These are phyloP conservation scores for Periparus ater DNA, from an alignment of 2,797 vertebrate genomes.

Conservation along the genomic window DNA sequence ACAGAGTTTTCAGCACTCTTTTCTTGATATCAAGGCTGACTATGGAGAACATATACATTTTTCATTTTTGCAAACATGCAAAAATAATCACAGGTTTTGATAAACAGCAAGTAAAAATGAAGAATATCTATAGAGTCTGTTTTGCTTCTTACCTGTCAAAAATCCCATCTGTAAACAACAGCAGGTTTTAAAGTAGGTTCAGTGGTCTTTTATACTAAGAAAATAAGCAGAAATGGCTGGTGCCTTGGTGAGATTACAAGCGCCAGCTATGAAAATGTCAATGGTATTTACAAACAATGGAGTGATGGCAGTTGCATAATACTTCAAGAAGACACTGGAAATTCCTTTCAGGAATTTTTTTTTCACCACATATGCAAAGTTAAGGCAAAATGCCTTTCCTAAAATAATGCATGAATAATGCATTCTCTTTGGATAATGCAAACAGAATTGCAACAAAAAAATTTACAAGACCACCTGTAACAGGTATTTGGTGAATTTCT, in stretches of 20 bases:
- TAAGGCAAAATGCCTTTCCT: background rate
- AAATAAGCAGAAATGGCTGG: background rate
- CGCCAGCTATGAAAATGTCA: background rate
- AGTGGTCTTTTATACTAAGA: background rate
- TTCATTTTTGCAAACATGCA: background rate
- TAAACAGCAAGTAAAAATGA: background rate
- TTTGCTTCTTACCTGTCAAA: background rate
- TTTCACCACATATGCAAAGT: background rate
- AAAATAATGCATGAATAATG: background rate
- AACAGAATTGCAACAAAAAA: background rate
- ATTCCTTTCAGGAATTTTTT: background rate
- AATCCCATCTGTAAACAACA: background rate
- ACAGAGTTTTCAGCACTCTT: background rate
- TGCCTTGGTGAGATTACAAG: background rate
- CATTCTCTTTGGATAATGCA: conserved; percentile 1
- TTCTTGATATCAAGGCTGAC: background rate
- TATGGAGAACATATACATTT: background rate
- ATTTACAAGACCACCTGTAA: background rate
- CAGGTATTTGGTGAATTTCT: background rate
- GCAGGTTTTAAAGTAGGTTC: background rate
- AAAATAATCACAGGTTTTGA: background rate
- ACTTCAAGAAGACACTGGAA: background rate
- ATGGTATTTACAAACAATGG: background rate
- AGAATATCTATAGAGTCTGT: background rate
- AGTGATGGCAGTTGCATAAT: background rate